Evolutionary conservation across 1,140 invertebrate genomes (phyloP).

Genomic region (Hycleus cichorii): DNA sequence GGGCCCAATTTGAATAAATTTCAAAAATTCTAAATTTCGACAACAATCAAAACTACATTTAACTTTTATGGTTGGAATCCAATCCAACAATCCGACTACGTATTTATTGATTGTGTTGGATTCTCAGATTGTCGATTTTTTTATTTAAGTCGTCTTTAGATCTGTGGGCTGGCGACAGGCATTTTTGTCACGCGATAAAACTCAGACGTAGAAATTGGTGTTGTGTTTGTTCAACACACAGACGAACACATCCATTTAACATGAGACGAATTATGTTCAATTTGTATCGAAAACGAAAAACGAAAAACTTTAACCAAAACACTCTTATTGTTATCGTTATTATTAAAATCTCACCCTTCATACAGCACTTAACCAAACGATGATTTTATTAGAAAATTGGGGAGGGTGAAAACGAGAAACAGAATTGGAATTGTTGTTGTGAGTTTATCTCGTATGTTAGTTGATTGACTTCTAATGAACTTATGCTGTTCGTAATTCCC

Average conservation of each 20-base stretch:
- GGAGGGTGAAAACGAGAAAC: too few relatives aligned
- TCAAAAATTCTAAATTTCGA: too few relatives aligned
- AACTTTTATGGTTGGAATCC: not conserved
- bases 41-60: not conserved
- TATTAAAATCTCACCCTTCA: too few relatives aligned
- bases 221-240: not conserved
- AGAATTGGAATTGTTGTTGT: too few relatives aligned
- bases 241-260: too few relatives aligned
- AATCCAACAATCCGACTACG: not conserved
- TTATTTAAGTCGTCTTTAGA: not conserved
- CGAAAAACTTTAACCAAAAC: too few relatives aligned
- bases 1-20: too few relatives aligned
- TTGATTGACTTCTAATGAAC: conserved; percentile 35
- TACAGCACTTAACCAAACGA: too few relatives aligned
- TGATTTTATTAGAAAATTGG: too few relatives aligned
- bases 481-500: conserved; percentile 30
- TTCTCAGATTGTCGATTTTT: not conserved
- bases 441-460: conserved; percentile 17
- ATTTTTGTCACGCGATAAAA: not conserved
- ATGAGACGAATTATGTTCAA: too few relatives aligned
- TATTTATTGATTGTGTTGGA: not conserved
- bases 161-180: not conserved
- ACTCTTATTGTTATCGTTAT: too few relatives aligned
- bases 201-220: not conserved
- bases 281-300: too few relatives aligned